phyloP scores from a whole-genome alignment of 2,888 invertebrate species.

The Isotomurus palustris region DNA sequence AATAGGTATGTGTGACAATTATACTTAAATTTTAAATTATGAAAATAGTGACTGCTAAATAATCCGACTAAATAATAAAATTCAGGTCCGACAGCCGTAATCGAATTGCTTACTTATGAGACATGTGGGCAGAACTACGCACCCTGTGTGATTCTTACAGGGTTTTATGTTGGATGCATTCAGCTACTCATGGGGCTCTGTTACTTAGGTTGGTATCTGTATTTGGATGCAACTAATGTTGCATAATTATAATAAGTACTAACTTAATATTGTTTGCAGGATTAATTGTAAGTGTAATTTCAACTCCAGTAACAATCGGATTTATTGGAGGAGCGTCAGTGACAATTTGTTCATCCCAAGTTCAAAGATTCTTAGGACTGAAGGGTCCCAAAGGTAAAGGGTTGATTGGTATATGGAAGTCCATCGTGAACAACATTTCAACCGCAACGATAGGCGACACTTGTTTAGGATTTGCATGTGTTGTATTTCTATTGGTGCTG shows the following conservation, averaged over 20 bases:
- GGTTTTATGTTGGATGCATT: conserved; percentile 36
- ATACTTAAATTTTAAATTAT: too few relatives aligned
- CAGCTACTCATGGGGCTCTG: conserved; percentile 38
- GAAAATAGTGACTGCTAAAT: too few relatives aligned
- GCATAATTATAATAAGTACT: neutral
- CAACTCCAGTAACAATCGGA: conserved; percentile 49
- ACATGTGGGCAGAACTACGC: conserved; percentile 40
- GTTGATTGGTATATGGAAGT: conserved; percentile 30
- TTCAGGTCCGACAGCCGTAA: conserved; percentile 55
- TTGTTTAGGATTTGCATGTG: conserved; percentile 57
- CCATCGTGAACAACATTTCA: conserved; percentile 23
- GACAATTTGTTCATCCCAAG: conserved; percentile 49
- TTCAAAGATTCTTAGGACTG: conserved; percentile 44
- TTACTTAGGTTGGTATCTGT: conserved; percentile 26
- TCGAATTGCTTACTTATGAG: conserved; percentile 48
- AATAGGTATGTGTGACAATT: too few relatives aligned
- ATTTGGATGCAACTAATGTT: neutral
- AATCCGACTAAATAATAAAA: too few relatives aligned
- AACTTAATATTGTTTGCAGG: conserved; percentile 43
- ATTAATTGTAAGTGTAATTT: conserved; percentile 49
- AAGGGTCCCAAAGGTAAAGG: conserved; percentile 36
- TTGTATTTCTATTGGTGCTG: conserved; percentile 66
- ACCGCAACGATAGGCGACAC: conserved; percentile 27
- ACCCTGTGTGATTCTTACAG: conserved; percentile 32
- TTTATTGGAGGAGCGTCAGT: conserved; percentile 50